Evolutionary conservation across 1,140 invertebrate species (phyloP).

Genomic region (Papilio xuthus): DNA sequence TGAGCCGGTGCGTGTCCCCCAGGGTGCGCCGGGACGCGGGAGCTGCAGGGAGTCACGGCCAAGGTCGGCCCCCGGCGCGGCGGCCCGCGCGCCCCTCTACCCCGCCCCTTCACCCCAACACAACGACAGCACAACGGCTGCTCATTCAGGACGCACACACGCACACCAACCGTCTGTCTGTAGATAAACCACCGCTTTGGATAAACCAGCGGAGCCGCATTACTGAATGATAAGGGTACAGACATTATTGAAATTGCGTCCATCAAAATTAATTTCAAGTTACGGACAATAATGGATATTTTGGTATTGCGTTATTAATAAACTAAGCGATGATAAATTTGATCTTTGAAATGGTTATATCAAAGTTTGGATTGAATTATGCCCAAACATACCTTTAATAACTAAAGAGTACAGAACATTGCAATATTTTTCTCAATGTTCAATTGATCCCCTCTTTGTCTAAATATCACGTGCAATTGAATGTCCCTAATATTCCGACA

Average conservation of each 20-base stretch:
- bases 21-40: constrained; percentile 41
- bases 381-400: too few species aligned
- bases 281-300: background rate
- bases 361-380: too few species aligned
- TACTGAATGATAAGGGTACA: constrained; percentile 41
- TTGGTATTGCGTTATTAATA: background rate
- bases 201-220: constrained; percentile 7
- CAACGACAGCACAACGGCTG: constrained; percentile 24
- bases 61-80: constrained; percentile 56
- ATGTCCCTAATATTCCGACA: background rate
- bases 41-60: constrained; percentile 66
- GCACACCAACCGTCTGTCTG: constrained; percentile 39
- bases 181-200: background rate
- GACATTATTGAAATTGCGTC: background rate
- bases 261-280: background rate
- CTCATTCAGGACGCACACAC: constrained; percentile 54
- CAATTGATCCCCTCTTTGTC: too few species aligned
- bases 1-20: constrained; percentile 52
- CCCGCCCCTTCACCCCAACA: constrained; percentile 39
- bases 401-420: too few species aligned
- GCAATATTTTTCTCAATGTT: too few species aligned
- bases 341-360: background rate
- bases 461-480: background rate
- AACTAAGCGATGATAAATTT: background rate
- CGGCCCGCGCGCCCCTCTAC: constrained; percentile 39